phyloP scores from a whole-genome alignment of 2,797 vertebrate species.

The Leptodactylus fallax region DNA sequence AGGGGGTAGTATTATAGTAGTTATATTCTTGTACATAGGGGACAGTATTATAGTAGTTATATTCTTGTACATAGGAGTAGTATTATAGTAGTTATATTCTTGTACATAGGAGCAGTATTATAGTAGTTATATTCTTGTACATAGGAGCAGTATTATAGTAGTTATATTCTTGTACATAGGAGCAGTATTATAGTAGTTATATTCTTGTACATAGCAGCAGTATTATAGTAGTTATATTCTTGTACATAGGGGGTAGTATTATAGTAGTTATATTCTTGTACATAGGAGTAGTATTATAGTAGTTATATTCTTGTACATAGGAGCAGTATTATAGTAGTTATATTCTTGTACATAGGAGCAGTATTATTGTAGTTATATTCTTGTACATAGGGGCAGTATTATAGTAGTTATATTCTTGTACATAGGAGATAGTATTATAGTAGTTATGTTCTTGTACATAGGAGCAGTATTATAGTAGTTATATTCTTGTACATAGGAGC shows the following conservation, averaged over 20 bases:
- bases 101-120: slow-evolving; percentile 4
- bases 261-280: slow-evolving; percentile 7
- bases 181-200: slow-evolving; percentile 4
- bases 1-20: not conserved
- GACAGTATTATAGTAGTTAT: slow-evolving; percentile 7
- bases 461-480: slow-evolving; percentile 1
- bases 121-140: not conserved
- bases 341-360: not conserved
- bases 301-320: not conserved
- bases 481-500: not conserved
- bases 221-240: slow-evolving; percentile 9
- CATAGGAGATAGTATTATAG: not conserved
- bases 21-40: not conserved
- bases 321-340: not conserved
- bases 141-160: not conserved
- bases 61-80: not conserved
- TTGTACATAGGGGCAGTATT: too few relatives aligned
- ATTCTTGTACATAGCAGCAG: not conserved
- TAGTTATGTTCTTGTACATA: slow-evolving; percentile 1
- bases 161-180: slow-evolving; percentile 1
- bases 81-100: slow-evolving; percentile 12
- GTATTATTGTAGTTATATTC: not conserved
- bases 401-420: too few relatives aligned
- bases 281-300: not conserved
- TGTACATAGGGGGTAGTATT: slow-evolving; percentile 5